phyloP scores from a whole-genome alignment of 2,797 vertebrate genomes.

The Carapus acus region DNA sequence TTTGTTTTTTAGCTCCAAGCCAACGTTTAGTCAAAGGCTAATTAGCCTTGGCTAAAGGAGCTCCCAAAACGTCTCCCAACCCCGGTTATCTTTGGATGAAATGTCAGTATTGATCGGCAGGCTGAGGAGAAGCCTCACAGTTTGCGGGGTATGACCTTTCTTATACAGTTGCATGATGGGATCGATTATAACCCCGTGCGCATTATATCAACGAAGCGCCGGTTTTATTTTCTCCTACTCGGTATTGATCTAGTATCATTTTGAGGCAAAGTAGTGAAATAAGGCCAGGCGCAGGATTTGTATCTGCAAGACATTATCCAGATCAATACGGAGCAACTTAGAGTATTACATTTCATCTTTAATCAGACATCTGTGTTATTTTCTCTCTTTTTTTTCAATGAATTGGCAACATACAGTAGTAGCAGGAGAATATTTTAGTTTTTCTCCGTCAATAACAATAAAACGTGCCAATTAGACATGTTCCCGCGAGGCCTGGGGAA shows the following conservation, averaged over 20 bases:
- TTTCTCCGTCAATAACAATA: conserved; percentile 51
- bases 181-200: conserved; percentile 61
- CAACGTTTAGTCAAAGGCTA: conserved; percentile 21
- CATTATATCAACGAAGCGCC: conserved; percentile 62
- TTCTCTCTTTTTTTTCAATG: conserved; percentile 19
- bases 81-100: conserved; percentile 47
- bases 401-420: conserved; percentile 22
- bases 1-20: not conserved
- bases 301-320: conserved; percentile 47
- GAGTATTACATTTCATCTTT: conserved; percentile 58
- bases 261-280: conserved; percentile 50
- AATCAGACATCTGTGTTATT: conserved; percentile 22
- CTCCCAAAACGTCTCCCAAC: conserved; percentile 27
- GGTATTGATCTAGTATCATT: conserved; percentile 60
- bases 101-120: conserved; percentile 57
- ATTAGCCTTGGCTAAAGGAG: conserved; percentile 21
- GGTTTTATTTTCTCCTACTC: conserved; percentile 50
- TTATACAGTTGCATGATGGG: conserved; percentile 58
- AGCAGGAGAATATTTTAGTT: conserved; percentile 39
- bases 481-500: conserved; percentile 52
- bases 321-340: conserved; percentile 51
- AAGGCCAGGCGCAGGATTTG: conserved; percentile 46
- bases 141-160: conserved; percentile 63
- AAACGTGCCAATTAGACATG: conserved; percentile 62
- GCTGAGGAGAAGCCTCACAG: conserved; percentile 40